Evolutionary conservation across 2,113 vertebrate species (phyloP).

Genomic region (Collichthys lucidus): DNA sequence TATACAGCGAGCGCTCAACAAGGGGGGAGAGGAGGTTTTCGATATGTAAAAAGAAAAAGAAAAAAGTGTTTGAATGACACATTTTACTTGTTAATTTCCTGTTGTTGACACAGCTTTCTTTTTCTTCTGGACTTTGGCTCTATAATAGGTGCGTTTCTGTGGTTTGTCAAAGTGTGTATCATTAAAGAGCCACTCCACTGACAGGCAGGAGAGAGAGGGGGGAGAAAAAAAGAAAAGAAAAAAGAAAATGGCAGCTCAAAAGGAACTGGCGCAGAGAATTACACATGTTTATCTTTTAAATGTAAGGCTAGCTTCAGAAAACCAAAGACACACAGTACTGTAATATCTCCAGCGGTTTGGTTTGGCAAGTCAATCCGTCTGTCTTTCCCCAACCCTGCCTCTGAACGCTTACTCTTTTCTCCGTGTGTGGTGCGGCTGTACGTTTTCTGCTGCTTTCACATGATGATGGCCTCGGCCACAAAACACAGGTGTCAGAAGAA

Average conservation of each 20-base stretch:
- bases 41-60: conserved; percentile 2
- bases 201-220: not conserved
- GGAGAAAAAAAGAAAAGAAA: not conserved
- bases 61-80: conserved; percentile 7
- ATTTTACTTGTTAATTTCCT: conserved; percentile 29
- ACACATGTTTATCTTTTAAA: conserved; percentile 56
- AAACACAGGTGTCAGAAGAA: conserved; percentile 71
- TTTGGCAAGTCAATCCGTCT: conserved; percentile 47
- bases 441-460: conserved; percentile 40
- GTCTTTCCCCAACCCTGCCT: conserved; percentile 8
- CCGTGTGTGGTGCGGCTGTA: conserved; percentile 66
- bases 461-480: conserved; percentile 51
- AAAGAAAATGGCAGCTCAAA: conserved; percentile 54
- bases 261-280: conserved; percentile 22
- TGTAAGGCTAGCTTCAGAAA: conserved; percentile 43
- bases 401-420: conserved; percentile 50
- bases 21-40: conserved; percentile 1
- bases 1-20: conserved; percentile 2
- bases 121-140: not conserved
- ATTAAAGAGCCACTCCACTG: conserved; percentile 4
- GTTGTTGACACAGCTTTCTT: conserved; percentile 23
- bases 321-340: conserved; percentile 33
- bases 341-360: conserved; percentile 63
- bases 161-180: conserved; percentile 9
- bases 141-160: conserved; percentile 8